Evolutionary conservation across 2,797 vertebrate species (phyloP), one percentile per base, ranked within the genome.

Genomic region (Parotocinclus haroldoi): DNA sequence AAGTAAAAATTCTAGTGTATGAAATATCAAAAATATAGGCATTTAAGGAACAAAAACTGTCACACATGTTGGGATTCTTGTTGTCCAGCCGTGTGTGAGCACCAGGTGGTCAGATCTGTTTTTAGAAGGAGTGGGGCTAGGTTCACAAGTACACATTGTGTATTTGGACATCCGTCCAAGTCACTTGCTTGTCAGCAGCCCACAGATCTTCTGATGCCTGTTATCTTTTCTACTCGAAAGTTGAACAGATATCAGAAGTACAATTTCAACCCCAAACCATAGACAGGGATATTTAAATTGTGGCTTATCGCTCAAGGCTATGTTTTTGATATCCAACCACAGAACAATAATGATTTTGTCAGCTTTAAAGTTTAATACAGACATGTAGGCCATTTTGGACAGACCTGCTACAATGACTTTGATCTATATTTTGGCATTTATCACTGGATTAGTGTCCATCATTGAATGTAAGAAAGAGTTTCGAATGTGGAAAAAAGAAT

Each of bases 91-190:
- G 65, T 53, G 55, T 58, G 48, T 46, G 42, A 71, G 48, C 27
- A 48, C 39, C 60, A 75, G 72, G 72, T 75, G 69, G 72, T 72
- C 66, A 65, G 57, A 65, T 75, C 55, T 69, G 45, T 42, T 63
- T 72, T 63, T 67, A 55, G 54, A 72, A 51, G 51, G 63, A 59
- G 58, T 45, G 52, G 58, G 53, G 69, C 68, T 70, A 62, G 10
- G 52, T 67, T 72, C 64, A 66, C 73, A 66, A 68, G 68, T 69
- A 72, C 68, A 72, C 63, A 42, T 69, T 60, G 64, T 74, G 60
- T 63, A 52, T 14, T 40, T 42, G 37, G 69, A 65, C 57, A 55
- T 63, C n/a, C 40, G 17, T 18, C 40, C 38, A 13, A 58, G 46
- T 14, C 49, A 52, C 48, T 59, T 45, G 38, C 65, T 68, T 17